Base-by-base conservation (phyloP, 1,140 invertebrate species). In the Colletes latitarsis region DNA sequence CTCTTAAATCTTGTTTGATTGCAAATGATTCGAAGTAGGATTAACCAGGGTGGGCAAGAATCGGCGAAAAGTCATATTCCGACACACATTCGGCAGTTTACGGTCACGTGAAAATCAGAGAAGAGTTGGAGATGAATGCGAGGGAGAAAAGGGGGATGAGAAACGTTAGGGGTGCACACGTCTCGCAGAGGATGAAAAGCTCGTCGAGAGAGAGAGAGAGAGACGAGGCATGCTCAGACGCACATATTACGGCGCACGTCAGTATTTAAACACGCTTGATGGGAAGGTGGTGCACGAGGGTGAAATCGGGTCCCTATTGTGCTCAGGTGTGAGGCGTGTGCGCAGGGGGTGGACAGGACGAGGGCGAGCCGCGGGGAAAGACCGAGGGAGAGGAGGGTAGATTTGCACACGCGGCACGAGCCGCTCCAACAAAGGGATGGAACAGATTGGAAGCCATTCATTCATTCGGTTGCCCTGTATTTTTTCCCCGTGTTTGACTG, bases 351-450 rank as follows among this genome's bases (percentile, higher is more conserved):
- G 64, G 71, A 75, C 39, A 46, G 66, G 43, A 49, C 46, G 53
- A 53, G 12, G 14, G n/a, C 3, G 41, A 1, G 17, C 12, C 9
- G 74, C 9, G 17, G 53, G n/a, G 72, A 64, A 64, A n/a, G 67
- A 73, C 19, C 43, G 39, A 49, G 77, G 53, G 77, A 55, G 64
- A 5, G 86, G 75, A 82, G 84, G 83, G 83, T 77, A 86, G 88
- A 89, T 88, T 88, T 90, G 88, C 83, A 88, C 89, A 90, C 90
- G 85, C 87, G 91, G 89, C 92, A 92, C 92, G 93, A 93, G 93
- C 90, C 93, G 93, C 92, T 92, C 91, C 92, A 90, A 92, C 92
- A 93, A 93, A 93, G 92, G 88, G 86, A 90, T 87, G 84, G 84
- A 86, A 86, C 85, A 86, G 85, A 86, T 87, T 86, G 84, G 85